Evolutionary conservation across 2,888 invertebrate species (phyloP), one percentile per base, ranked within the genome.

Genomic region (Phlogophora meticulosa): DNA sequence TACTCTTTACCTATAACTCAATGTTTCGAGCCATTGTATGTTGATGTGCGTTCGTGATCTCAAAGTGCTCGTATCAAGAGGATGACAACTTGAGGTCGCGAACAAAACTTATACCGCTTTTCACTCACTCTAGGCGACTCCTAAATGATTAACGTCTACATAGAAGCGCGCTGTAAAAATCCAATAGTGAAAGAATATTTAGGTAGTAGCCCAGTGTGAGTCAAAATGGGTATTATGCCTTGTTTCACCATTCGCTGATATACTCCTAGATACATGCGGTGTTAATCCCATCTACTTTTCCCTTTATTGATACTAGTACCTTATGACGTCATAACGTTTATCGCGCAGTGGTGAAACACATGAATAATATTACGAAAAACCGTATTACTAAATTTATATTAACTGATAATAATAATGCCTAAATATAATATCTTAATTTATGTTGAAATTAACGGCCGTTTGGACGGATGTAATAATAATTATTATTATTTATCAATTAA

Each of bases 381-480:
- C 17, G 1, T 53, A 64, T 43, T 15, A 5, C 43, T 20, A 32
- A 56, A 51, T 59, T 57, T 48, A 36, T 59, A 48, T 20, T n/a
- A 57, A 74, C 38, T 52, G 7, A 45, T 59, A 64, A 32, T 22
- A 64, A 52, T 36, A 32, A 53, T 70, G 40, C 65, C 60, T 71
- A 45, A 60, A 67, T 67, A 58, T 52, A 24, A 22, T 73, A 49
- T 61, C 15, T 60, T 58, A 46, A 65, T 71, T 65, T 65, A 65
- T 71, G 45, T 62, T 68, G 15, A 67, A 13, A 36, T 28, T 17
- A 59, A 66, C 49, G 46, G 49, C 60, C 42, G 11, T 75, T 46
- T 58, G 66, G 62, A 76, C 59, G 57, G 36, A 72, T 76, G 76
- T 76, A 72, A 76, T 75, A 64, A 43, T 52, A n/a, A n/a, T n/a